Percentiles rank a stretch among this genome's conserved stretches.
These are phyloP conservation scores for Myrmophylax atrothorax DNA, from an alignment of 2,113 vertebrate genomes.

Conservation along the genomic window DNA sequence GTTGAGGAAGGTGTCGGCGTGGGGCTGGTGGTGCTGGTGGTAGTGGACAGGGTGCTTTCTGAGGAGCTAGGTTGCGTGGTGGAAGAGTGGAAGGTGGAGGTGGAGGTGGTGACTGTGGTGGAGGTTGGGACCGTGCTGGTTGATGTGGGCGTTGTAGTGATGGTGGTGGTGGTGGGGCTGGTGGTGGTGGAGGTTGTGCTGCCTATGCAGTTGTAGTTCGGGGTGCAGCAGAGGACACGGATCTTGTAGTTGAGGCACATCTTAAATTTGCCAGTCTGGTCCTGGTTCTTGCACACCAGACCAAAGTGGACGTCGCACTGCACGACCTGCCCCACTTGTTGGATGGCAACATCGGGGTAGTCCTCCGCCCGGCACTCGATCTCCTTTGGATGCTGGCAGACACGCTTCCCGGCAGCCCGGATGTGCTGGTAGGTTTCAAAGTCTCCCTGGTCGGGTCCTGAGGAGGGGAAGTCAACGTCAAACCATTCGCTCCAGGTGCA, in stretches of 20 bases:
- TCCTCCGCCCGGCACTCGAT: constrained; percentile 63
- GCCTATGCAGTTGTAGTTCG: background rate
- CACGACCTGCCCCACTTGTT: constrained; percentile 53
- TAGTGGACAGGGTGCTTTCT: fast-evolving
- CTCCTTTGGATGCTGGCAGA: constrained; percentile 35
- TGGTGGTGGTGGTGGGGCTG: background rate
- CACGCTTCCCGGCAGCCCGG: background rate
- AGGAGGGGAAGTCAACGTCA: constrained; percentile 49
- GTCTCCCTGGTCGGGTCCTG: constrained; percentile 46
- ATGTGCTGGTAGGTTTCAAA: constrained; percentile 70
- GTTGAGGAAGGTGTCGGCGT: no score
- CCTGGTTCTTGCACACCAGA: constrained; percentile 64
- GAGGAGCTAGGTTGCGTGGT: no score
- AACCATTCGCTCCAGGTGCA: constrained; percentile 68
- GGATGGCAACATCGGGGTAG: background rate
- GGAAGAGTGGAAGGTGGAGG: no score
- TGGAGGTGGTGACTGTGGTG: no score
- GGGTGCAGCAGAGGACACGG: constrained; percentile 38
- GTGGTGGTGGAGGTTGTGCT: fast-evolving
- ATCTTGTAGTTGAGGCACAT: constrained; percentile 64
- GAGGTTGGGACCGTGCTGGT: no score
- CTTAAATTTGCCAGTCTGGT: constrained; percentile 21
- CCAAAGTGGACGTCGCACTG: constrained; percentile 43
- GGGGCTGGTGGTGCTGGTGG: fast-evolving
- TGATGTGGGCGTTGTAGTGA: no score